phyloP scores from a whole-genome alignment of 2,888 invertebrate species.

The Epinotia brunnichana region DNA sequence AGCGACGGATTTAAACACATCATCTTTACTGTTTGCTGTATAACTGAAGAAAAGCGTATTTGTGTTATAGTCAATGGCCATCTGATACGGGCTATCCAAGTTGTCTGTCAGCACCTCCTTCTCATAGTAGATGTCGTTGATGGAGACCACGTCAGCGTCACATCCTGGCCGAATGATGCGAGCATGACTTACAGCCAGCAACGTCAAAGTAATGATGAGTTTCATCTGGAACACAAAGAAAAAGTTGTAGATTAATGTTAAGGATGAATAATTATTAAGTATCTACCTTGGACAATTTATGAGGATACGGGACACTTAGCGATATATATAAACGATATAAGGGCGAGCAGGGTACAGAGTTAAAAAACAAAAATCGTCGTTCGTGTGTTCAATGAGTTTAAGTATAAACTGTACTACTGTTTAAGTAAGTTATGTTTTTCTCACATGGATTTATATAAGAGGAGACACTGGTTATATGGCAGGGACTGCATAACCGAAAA shows the following conservation, averaged over 20 bases:
- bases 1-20: constrained; percentile 58
- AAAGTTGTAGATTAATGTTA: background rate
- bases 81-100: constrained; percentile 63
- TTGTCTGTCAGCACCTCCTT: constrained; percentile 54
- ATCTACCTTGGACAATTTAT: no score
- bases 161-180: constrained; percentile 17
- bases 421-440: no score
- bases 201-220: constrained; percentile 5
- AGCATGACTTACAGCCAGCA: constrained; percentile 28
- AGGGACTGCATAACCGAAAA: no score
- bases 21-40: constrained; percentile 39
- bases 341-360: no score
- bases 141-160: constrained; percentile 15
- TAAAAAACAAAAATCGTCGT: no score
- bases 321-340: no score
- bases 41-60: constrained; percentile 69
- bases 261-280: background rate
- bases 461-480: no score
- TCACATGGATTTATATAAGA: no score
- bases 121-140: constrained; percentile 32
- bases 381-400: no score
- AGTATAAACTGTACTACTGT: no score
- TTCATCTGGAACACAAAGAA: constrained; percentile 28
- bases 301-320: no score
- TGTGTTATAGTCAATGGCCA: constrained; percentile 67